Evolutionary conservation across 2,797 vertebrate genomes (phyloP).

Genomic region (Characodon lateralis): DNA sequence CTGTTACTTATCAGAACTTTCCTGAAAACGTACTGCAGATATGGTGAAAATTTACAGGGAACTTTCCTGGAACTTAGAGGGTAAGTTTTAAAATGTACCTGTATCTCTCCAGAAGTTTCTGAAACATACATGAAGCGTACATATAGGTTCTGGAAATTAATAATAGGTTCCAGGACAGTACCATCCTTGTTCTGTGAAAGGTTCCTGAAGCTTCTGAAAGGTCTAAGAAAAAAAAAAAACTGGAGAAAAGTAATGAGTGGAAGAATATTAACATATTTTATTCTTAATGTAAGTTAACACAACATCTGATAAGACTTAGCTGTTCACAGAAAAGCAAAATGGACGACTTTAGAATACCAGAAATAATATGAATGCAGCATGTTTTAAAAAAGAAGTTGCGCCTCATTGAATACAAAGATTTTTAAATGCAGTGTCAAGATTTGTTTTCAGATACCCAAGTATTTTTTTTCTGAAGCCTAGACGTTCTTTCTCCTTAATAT

Average conservation of each 20-base stretch:
- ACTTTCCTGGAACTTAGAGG: not conserved
- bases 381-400: not conserved
- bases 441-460: not conserved
- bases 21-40: not conserved
- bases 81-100: no score
- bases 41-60: not conserved
- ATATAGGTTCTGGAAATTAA: not conserved
- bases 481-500: not conserved
- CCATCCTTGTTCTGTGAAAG: not conserved
- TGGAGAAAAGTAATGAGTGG: not conserved
- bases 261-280: not conserved
- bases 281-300: not conserved
- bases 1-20: not conserved
- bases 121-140: no score
- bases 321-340: not conserved
- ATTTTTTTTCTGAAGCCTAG: not conserved
- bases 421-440: not conserved
- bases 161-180: not conserved
- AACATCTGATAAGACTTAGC: no score
- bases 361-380: not conserved
- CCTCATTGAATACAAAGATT: not conserved
- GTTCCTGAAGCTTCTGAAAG: not conserved
- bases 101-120: no score
- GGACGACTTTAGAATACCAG: not conserved
- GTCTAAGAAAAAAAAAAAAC: not conserved